Conservation (phyloP, 2,797 vertebrate genomes). For the Limnodromus scolopaceus region DNA sequence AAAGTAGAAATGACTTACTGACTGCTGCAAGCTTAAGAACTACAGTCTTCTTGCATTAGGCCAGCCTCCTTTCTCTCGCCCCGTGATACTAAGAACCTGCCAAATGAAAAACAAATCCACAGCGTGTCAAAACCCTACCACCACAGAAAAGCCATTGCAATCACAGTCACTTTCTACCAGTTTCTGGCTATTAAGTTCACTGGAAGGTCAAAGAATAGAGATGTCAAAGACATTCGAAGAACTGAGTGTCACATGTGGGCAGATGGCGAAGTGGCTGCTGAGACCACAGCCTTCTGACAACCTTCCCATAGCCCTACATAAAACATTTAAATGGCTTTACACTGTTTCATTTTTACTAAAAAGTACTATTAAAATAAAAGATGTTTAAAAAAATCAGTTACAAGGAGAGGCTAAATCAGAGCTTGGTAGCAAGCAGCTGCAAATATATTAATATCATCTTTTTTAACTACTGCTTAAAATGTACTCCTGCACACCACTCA, state of each 20-base stretch:
- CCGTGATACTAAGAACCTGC: not conserved
- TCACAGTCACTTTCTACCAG: not conserved
- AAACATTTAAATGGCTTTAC: not conserved
- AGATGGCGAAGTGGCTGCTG: accelerated
- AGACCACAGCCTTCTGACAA: not conserved
- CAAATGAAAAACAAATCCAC: not conserved
- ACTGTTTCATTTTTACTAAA: not conserved
- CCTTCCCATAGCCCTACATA: not conserved
- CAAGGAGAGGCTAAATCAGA: not conserved
- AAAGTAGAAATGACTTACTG: not conserved
- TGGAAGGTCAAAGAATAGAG: not conserved
- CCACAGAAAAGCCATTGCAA: not conserved
- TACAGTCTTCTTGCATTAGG: not conserved
- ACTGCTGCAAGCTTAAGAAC: not conserved
- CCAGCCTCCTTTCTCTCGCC: not conserved
- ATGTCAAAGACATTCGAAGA: not conserved
- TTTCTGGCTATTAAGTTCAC: not conserved
- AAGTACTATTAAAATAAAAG: not conserved
- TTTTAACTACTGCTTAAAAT: not conserved
- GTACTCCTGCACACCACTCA: not conserved
- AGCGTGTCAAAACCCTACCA: not conserved
- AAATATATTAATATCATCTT: not conserved
- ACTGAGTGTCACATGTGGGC: not conserved
- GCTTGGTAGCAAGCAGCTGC: not conserved
- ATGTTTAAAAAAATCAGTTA: not conserved